phyloP scores from a whole-genome alignment of 1,140 invertebrate species.

The Ceratina japonica region DNA sequence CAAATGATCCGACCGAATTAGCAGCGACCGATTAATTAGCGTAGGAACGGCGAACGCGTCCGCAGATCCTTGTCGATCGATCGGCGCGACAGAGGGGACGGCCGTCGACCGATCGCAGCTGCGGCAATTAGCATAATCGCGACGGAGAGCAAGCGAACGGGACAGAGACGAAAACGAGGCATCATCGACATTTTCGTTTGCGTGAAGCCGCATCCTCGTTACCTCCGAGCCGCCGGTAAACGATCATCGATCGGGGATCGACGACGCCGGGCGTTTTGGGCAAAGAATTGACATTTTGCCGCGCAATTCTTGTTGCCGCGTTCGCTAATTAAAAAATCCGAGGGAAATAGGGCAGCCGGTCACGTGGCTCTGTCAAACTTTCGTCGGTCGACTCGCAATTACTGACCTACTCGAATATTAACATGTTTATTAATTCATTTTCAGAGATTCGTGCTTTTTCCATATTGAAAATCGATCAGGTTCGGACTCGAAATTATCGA shows the following conservation, averaged over 20 bases:
- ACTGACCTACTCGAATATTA: too few relatives aligned
- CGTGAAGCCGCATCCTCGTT: conserved; percentile 18
- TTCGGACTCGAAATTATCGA: too few relatives aligned
- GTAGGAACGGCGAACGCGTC: conserved; percentile 31
- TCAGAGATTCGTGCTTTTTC: too few relatives aligned
- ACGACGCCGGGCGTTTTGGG: neutral
- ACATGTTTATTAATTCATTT: too few relatives aligned
- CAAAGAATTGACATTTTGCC: neutral
- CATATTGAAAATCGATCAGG: too few relatives aligned
- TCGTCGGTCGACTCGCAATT: too few relatives aligned
- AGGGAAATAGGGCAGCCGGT: neutral
- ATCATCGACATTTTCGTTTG: conserved; percentile 31
- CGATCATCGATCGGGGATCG: conserved; percentile 39
- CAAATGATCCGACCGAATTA: conserved; percentile 61
- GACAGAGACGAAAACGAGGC: neutral
- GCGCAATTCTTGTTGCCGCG: neutral
- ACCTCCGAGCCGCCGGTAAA: neutral
- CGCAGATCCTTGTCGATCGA: conserved; percentile 55
- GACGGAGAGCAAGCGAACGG: conserved; percentile 13
- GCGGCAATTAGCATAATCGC: conserved; percentile 62
- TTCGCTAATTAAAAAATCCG: too few relatives aligned
- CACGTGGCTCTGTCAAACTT: too few relatives aligned
- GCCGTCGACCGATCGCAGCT: conserved; percentile 57
- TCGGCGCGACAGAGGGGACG: neutral
- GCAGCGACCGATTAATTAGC: conserved; percentile 61